Evolutionary conservation across 2,888 invertebrate species (phyloP).

Genomic region (Acanthacorydalis orientalis): DNA sequence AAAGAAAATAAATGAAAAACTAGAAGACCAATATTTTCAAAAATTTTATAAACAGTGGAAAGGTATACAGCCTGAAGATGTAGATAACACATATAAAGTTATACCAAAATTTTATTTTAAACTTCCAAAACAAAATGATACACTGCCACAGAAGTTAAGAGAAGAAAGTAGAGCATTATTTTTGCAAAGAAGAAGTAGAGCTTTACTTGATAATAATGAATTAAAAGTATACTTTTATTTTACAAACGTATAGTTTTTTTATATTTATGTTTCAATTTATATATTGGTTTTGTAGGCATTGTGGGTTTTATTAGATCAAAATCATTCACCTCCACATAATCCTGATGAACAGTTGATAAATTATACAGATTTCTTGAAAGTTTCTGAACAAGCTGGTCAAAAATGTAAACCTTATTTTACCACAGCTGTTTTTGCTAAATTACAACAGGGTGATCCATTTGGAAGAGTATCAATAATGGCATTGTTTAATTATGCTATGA

Average conservation of each 20-base stretch:
- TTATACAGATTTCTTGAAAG: conserved; percentile 70
- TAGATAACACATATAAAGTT: conserved; percentile 32
- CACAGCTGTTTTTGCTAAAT: conserved; percentile 70
- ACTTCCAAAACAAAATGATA: conserved; percentile 60
- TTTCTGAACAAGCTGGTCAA: conserved; percentile 52
- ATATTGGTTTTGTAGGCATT: conserved; percentile 41
- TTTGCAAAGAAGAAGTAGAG: conserved; percentile 67
- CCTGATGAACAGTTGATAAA: conserved; percentile 72
- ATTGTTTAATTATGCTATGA: conserved; percentile 88
- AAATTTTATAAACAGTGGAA: conserved; percentile 31
- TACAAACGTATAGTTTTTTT: not conserved
- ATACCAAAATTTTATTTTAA: conserved; percentile 64
- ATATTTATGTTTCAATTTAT: no score
- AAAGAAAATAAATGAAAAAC: conserved; percentile 25
- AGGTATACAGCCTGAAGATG: conserved; percentile 29
- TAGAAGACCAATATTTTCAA: conserved; percentile 37
- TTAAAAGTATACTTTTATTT: conserved; percentile 30
- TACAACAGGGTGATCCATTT: conserved; percentile 71
- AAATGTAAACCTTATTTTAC: conserved; percentile 72
- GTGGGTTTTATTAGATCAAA: conserved; percentile 69
- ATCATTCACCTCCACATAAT: conserved; percentile 53
- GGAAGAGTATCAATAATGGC: conserved; percentile 78
- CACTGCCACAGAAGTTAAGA: conserved; percentile 60
- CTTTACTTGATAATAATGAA: conserved; percentile 75
- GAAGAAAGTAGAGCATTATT: conserved; percentile 82